A percentile compares a stretch with the other conserved stretches of the same genome.
Evolutionary conservation across 1,140 invertebrate species (phyloP).

Genomic region (Atta cephalotes): DNA sequence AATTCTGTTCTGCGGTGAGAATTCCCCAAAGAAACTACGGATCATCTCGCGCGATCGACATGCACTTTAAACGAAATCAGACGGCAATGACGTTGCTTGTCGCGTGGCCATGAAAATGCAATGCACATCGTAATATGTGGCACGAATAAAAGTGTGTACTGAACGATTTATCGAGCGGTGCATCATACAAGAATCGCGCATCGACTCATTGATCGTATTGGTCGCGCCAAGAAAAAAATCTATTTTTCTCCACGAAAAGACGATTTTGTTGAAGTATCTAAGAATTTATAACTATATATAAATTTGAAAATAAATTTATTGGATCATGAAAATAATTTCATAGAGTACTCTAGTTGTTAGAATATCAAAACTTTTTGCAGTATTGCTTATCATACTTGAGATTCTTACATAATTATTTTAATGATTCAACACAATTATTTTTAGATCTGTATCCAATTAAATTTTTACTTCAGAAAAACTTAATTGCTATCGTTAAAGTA

Average conservation of each 20-base stretch:
- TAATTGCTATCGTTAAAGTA: not conserved
- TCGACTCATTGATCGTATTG: not conserved
- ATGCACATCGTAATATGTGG: not conserved
- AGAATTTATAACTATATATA: too few relatives aligned
- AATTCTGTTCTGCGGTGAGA: not conserved
- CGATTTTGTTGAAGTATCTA: too few relatives aligned
- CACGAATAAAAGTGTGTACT: not conserved
- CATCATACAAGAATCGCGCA: not conserved
- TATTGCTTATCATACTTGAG: too few relatives aligned
- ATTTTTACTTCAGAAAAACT: not conserved
- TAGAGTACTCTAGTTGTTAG: too few relatives aligned
- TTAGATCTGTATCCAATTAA: too few relatives aligned
- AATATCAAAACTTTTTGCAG: too few relatives aligned
- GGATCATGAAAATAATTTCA: too few relatives aligned
- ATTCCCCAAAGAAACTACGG: slow-evolving; percentile 10
- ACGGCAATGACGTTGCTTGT: slow-evolving; percentile 19
- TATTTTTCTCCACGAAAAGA: not conserved
- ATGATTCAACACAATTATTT: too few relatives aligned
- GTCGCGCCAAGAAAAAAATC: not conserved
- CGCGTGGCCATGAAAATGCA: not conserved
- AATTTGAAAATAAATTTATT: too few relatives aligned
- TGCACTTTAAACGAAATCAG: not conserved
- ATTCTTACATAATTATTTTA: too few relatives aligned
- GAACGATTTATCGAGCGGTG: not conserved
- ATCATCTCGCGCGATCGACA: not conserved